Evolutionary conservation across 2,888 invertebrate species (phyloP).

Genomic region (Metallyticus violacea): DNA sequence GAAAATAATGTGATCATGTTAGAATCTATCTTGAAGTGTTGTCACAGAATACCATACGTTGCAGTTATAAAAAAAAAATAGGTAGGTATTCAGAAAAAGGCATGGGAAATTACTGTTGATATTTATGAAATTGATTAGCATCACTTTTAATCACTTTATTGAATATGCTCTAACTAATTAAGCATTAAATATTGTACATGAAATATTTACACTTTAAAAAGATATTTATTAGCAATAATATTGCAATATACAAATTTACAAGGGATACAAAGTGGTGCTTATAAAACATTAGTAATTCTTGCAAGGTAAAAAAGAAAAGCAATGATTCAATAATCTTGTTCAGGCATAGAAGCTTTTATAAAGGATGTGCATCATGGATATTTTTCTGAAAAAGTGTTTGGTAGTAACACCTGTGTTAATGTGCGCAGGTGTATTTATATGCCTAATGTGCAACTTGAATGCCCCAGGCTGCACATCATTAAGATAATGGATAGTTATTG

Average conservation of each 20-base stretch:
- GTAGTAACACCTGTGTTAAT: not conserved
- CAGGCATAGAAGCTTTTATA: not conserved
- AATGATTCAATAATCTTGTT: not conserved
- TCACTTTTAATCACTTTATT: not conserved
- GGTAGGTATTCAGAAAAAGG: not conserved
- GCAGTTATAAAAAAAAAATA: too few relatives aligned
- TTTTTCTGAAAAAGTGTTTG: not conserved
- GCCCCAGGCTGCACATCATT: not conserved
- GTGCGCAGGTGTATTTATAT: not conserved
- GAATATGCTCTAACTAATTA: not conserved
- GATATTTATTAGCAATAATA: conserved; percentile 31
- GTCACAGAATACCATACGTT: too few relatives aligned
- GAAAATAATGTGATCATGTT: too few relatives aligned
- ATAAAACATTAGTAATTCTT: conserved; percentile 13
- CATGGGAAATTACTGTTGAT: not conserved
- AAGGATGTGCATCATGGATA: not conserved
- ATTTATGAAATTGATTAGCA: not conserved
- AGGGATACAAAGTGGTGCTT: conserved; percentile 26
- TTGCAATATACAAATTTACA: conserved; percentile 34
- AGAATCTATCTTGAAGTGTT: too few relatives aligned
- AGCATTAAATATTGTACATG: not conserved
- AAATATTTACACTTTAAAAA: conserved; percentile 1
- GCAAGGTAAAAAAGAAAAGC: not conserved
- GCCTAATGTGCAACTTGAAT: not conserved
- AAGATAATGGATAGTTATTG: not conserved